Base-by-base conservation (phyloP, 2,888 invertebrate genomes). In the Myopa testacea region DNA sequence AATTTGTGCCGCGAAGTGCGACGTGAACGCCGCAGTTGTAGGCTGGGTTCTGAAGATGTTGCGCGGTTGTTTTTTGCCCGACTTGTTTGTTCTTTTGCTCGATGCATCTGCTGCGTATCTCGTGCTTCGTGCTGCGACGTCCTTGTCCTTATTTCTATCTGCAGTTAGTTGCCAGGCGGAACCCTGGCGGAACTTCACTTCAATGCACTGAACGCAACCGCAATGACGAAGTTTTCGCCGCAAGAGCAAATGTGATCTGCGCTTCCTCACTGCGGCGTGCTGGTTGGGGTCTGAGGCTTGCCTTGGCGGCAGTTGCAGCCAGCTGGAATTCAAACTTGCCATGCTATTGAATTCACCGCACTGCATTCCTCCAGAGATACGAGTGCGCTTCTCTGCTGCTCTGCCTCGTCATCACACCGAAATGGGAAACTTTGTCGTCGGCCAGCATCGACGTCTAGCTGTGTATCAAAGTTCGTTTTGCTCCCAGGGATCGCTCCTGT, bases 171-270 rank as follows among this genome's bases (percentile, higher is more conserved):
- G 4, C 34, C 12, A 55, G 55, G 71, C 58, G 58, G 34, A 10
- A 62, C 4, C 72, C n/a, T 40, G 12, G 26, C 67, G 67, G 68
- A 75, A 75, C 26, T 52, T 74, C 75, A 60, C 68, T 69, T 26
- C 69, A 75, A 60, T 45, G 68, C 69, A 69, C 69, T 16, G 60
- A 75, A 69, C 68, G 69, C 69, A 69, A 69, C 75, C 75, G 69
- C 69, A 75, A 75, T 75, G 75, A 69, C 69, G 68, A 75, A 75
- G 75, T 75, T 75, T 69, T 34, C 26, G 60, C 75, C 75, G 75
- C 75, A n/a, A 69, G 58, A 67, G 69, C 69, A 75, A 75, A 75
- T 69, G 75, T 75, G 68, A 68, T 75, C 69, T 75, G 68, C 58
- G 75, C 26, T 75, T 58, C 52, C 50, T 67, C 75, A 73, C n/a